Base-by-base conservation (phyloP, 1,140 invertebrate genomes). In the Hormaphis cornu region DNA sequence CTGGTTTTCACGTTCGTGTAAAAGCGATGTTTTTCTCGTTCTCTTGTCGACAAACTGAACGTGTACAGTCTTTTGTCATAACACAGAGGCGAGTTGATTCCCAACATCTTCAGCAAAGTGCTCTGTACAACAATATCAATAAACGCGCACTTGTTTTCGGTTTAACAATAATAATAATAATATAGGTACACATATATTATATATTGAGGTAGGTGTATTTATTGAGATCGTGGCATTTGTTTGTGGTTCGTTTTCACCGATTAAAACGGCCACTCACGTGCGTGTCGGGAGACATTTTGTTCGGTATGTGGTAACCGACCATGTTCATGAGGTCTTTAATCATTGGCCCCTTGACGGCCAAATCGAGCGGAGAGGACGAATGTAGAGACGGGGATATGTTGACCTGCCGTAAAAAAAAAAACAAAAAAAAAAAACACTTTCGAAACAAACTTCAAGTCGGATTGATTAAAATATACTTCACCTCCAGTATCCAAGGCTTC, bases 381-480 rank as follows among this genome's bases (percentile, higher is more conserved):
- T 96, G 93, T 69, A 98, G 79, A 61, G 89, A 90, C 7, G 97
- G 96, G 2, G 95, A 97, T 74, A 99, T 95, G 79, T 98, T 96
- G 2, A 97, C 89, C 78, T 79, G n/a, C n/a, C n/a, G n/a, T n/a
- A n/a, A n/a, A n/a, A n/a, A 71, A 46, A 70, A 73, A 42, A 22
- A 1, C 20, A 44, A 52, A 70, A 48, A 30, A 71, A 37, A 69
- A 50, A n/a, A n/a, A n/a, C n/a, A n/a, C n/a, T n/a, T n/a, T n/a
- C n/a, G 50, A 2, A 48, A 35, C 8, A 14, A 69, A 76, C 77
- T 6, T 78, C 75, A 72, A 33, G n/a, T n/a, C n/a, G n/a, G n/a
- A n/a, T n/a, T n/a, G n/a, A 53, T 28, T n/a, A 1, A 46, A 58
- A 16, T n/a, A 26, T 28, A 71, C 20, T 26, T 69, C 30, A 87